Evolutionary conservation across 2,888 invertebrate genomes (phyloP).

Genomic region (Seladonia tumulorum): DNA sequence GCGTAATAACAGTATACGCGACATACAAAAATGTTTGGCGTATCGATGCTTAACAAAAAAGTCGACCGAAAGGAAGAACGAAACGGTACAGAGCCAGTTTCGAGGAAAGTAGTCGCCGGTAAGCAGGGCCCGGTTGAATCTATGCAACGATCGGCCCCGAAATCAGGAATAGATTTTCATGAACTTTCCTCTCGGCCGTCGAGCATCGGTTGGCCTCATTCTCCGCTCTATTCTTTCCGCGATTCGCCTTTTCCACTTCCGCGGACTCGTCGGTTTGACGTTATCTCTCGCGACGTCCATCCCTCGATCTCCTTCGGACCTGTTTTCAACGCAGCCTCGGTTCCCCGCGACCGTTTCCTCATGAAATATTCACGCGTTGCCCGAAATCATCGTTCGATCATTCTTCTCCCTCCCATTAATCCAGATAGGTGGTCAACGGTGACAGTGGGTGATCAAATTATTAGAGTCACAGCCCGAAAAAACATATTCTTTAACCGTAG

Average conservation of each 20-base stretch:
- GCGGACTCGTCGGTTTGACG: constrained; percentile 21
- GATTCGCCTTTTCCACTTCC: constrained; percentile 36
- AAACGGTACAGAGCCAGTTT: background rate
- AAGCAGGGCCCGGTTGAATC: constrained; percentile 36
- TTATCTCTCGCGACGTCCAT: constrained; percentile 39
- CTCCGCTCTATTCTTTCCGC: constrained; percentile 16
- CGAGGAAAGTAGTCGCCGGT: constrained; percentile 31
- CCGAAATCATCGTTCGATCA: constrained; percentile 76
- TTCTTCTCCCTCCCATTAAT: constrained; percentile 19
- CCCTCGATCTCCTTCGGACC: constrained; percentile 25
- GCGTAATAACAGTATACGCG: no score
- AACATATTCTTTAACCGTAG: no score
- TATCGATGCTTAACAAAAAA: background rate
- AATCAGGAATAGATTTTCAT: constrained; percentile 78
- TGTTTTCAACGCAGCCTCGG: constrained; percentile 39
- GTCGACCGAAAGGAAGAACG: background rate
- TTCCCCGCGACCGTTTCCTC: constrained; percentile 62
- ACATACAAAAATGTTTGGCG: no score
- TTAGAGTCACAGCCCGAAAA: background rate
- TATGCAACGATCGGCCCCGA: constrained; percentile 67
- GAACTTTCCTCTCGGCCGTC: constrained; percentile 69
- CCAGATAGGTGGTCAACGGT: background rate
- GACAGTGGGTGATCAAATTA: background rate
- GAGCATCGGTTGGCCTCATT: constrained; percentile 51
- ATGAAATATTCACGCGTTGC: constrained; percentile 81